Evolutionary conservation across 2,888 invertebrate genomes (phyloP), one percentile per base, ranked within the genome.

Genomic region (Drosophila anomelani): DNA sequence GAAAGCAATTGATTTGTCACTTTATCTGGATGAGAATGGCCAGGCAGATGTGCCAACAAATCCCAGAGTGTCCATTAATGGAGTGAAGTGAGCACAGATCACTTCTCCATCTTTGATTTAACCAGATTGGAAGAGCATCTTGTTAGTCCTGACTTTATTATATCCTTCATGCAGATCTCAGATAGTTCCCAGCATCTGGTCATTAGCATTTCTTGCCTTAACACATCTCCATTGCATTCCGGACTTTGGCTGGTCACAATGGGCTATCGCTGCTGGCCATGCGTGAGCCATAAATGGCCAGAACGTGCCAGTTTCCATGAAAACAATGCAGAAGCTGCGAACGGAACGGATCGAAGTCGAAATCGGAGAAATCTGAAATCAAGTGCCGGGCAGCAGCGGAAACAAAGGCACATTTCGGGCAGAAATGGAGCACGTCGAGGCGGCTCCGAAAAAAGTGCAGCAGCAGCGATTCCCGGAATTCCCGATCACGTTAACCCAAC

Each of bases 241-340:
- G 9, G 36, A 38, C 47, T 3, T 12, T 10, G 29, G 12, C 55
- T 44, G 61, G n/a, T 12, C 51, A 53, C 62, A 63, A 44, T 54
- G 59, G 59, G 59, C 63, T 53, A 66, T 63, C 41, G 38, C 43
- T 54, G 67, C 47, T 62, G 67, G 68, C 74, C 60, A 60, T 75
- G 81, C 75, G 74, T 86, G 82, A 66, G 39, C 68, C 83, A 80
- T 81, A 78, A 88, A 85, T 81, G 81, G 74, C 32, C 70, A 66
- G 81, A 88, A 85, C 85, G 85, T 85, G 85, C 88, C 80, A 59
- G 73, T 73, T 68, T 71, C 38, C 15, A 29, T 73, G 51, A 73
- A 78, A 87, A 80, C 88, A 87, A 87, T 79, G 87, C 80, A 73
- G 68, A 68, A 41, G 67, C 62, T 62, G 49, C 56, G 38, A 20